phyloP scores from a whole-genome alignment of 92 coral and sea anemone genomes.

The Muricea muricata region DNA sequence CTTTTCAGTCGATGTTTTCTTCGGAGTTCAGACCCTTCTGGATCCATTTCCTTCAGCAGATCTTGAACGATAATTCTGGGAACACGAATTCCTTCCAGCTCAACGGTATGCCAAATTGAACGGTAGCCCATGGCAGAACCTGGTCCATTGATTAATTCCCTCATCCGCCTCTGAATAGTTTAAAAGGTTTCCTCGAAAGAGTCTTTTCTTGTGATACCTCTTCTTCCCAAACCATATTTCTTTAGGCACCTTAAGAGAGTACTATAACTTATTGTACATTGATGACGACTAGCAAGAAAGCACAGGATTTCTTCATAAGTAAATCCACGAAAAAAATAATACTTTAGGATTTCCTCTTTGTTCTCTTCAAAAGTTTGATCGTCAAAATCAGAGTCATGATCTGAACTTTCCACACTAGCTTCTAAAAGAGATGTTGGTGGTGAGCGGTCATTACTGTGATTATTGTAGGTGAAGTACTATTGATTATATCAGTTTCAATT shows the following conservation, averaged over 20 bases:
- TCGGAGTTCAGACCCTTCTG: no score
- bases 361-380: conserved; percentile 43
- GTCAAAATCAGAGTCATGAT: not conserved
- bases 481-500: no score
- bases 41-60: conserved; percentile 65
- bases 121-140: conserved; percentile 58
- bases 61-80: conserved; percentile 65
- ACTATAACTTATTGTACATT: conserved; percentile 40
- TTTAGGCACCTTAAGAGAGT: conserved; percentile 56
- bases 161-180: conserved; percentile 52
- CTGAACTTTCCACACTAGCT: not conserved
- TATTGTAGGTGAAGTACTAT: no score
- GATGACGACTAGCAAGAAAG: conserved; percentile 66
- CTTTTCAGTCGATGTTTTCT: conserved; percentile 34
- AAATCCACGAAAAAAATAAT: conserved; percentile 62
- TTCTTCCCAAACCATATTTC: conserved; percentile 54
- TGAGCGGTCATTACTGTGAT: no score
- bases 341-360: conserved; percentile 58
- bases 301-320: conserved; percentile 65
- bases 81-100: conserved; percentile 68
- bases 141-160: conserved; percentile 60
- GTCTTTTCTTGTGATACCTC: conserved; percentile 39
- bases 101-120: conserved; percentile 68
- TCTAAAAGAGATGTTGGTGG: no score
- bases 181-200: conserved; percentile 40